These are phyloP conservation scores for Cetonia aurata DNA, from an alignment of 2,888 invertebrate species.

Conservation along the genomic window DNA sequence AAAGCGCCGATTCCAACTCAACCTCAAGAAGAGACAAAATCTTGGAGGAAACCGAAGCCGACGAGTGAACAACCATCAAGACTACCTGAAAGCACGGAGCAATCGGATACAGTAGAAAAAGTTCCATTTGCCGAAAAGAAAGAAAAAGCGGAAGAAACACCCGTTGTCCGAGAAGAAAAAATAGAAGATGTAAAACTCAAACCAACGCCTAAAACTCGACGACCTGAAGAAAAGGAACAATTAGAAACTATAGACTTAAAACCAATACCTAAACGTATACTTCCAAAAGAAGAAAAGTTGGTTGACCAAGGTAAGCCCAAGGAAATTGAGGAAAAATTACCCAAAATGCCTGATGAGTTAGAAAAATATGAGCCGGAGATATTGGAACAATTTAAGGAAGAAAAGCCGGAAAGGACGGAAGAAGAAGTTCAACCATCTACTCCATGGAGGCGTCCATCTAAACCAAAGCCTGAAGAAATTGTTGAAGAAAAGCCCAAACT, in stretches of 20 bases:
- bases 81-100: conserved; percentile 56
- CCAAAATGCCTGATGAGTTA: conserved; percentile 55
- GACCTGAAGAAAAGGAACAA: conserved; percentile 57
- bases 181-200: conserved; percentile 57
- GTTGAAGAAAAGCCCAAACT: conserved; percentile 51
- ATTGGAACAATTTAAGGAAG: conserved; percentile 60
- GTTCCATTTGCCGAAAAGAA: conserved; percentile 55
- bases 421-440: conserved; percentile 58
- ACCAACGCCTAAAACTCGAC: conserved; percentile 49
- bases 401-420: conserved; percentile 53
- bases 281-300: conserved; percentile 54
- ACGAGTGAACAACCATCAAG: conserved; percentile 51
- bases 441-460: conserved; percentile 60
- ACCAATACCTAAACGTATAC: conserved; percentile 56
- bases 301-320: conserved; percentile 50
- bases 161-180: conserved; percentile 40
- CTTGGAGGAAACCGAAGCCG: conserved; percentile 36
- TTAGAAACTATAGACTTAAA: conserved; percentile 62
- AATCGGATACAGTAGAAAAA: conserved; percentile 65
- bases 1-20: conserved; percentile 48
- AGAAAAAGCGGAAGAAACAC: conserved; percentile 45
- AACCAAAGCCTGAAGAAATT: conserved; percentile 40
- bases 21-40: conserved; percentile 31
- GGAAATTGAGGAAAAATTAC: conserved; percentile 52
- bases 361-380: conserved; percentile 64